Percentiles rank a stretch among this genome's conserved stretches.
phyloP scores from a whole-genome alignment of 2,888 invertebrate species.

The Monochamus alternatus region DNA sequence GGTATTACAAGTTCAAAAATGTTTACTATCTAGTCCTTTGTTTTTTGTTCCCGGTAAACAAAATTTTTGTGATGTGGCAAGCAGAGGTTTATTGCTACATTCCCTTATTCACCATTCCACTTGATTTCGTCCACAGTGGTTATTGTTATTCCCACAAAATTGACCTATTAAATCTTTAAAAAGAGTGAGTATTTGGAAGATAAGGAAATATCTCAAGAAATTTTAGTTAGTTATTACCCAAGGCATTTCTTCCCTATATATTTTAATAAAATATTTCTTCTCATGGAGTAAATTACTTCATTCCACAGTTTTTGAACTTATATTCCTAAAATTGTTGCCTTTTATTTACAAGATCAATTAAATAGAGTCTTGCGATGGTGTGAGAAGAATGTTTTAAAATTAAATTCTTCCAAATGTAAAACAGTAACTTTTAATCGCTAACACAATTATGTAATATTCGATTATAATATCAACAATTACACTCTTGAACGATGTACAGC shows the following conservation, averaged over 20 bases:
- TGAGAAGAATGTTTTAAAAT: no score
- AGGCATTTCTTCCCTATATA: constrained; percentile 6
- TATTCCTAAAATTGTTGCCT: constrained; percentile 15
- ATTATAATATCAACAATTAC: no score
- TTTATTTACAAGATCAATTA: no score
- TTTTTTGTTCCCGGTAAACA: constrained; percentile 16
- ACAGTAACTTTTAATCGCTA: no score
- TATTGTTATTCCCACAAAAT: background rate
- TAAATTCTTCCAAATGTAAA: no score
- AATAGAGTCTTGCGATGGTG: no score
- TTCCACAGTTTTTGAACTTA: constrained; percentile 5
- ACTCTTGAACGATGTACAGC: no score
- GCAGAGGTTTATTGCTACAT: no score
- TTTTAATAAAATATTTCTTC: constrained; percentile 15
- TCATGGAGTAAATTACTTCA: constrained; percentile 25
- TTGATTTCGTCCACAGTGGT: background rate
- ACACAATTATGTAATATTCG: no score
- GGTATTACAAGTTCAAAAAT: background rate
- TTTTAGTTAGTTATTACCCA: background rate
- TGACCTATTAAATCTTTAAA: constrained; percentile 7
- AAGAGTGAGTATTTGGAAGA: background rate
- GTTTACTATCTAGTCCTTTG: background rate
- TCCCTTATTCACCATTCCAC: no score
- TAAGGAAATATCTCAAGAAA: background rate
- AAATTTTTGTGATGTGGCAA: no score